Conservation (phyloP, 2,797 vertebrate species). For the Carduelis carduelis region DNA sequence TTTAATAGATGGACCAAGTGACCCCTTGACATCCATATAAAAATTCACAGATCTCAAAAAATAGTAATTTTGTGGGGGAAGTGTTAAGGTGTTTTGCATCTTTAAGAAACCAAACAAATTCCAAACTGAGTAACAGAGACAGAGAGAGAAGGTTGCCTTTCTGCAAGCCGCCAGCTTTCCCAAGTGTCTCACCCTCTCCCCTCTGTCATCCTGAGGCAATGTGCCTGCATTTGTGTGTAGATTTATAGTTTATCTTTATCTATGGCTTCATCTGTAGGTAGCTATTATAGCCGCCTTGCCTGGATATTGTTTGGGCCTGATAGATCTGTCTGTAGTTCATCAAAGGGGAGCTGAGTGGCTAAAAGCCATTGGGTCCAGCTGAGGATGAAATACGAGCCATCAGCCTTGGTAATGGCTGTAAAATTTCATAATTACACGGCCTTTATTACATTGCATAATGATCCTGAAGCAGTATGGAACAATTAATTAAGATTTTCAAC, state of each 20-base stretch:
- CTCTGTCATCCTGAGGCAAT: constrained; percentile 73
- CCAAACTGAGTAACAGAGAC: background rate
- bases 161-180: constrained; percentile 53
- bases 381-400: constrained; percentile 99
- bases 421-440: constrained; percentile 99
- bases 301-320: constrained; percentile 95
- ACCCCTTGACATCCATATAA: background rate
- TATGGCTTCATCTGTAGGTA: constrained; percentile 94
- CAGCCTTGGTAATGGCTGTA: constrained; percentile 99
- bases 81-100: background rate
- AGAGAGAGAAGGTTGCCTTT: constrained; percentile 32
- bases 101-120: constrained; percentile 55
- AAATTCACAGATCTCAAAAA: background rate
- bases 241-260: constrained; percentile 97
- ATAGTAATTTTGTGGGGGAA: background rate
- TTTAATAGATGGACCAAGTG: background rate
- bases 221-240: constrained; percentile 83
- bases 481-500: constrained; percentile 99
- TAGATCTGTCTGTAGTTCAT: constrained; percentile 90
- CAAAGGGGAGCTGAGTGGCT: constrained; percentile 83
- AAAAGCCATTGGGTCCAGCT: constrained; percentile 96
- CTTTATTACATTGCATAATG: constrained; percentile 99
- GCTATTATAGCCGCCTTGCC: constrained; percentile 90
- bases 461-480: constrained; percentile 99
- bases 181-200: constrained; percentile 63